Evolutionary conservation across 2,113 vertebrate genomes (phyloP).

Genomic region (Cyrtonyx montezumae): DNA sequence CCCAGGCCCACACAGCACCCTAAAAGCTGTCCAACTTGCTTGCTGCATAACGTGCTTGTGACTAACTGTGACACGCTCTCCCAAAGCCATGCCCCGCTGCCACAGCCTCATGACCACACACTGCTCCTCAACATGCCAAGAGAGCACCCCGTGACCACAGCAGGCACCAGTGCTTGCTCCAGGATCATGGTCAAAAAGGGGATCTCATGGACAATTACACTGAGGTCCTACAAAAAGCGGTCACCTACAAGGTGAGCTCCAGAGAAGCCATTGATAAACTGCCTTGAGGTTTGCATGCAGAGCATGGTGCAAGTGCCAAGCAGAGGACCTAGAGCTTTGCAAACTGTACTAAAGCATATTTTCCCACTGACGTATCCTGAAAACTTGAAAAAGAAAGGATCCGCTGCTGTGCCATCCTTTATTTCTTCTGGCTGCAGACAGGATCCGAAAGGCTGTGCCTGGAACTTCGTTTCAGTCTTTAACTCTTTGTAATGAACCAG

Average conservation of each 20-base stretch:
- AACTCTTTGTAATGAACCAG: neutral
- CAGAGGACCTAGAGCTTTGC: fast-evolving
- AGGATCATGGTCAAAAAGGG: neutral
- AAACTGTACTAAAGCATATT: neutral
- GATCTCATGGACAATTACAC: neutral
- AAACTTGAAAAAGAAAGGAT: neutral
- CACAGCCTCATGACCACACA: neutral
- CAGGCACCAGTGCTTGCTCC: neutral
- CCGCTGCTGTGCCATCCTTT: neutral
- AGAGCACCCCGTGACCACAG: neutral
- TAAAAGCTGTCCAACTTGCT: neutral
- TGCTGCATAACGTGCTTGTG: fast-evolving
- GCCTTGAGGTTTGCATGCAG: neutral
- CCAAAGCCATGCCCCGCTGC: neutral
- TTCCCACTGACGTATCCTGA: neutral
- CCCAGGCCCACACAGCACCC: neutral
- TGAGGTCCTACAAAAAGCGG: neutral
- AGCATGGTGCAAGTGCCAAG: neutral
- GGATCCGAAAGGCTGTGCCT: neutral
- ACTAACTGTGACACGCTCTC: neutral
- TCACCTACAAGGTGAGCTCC: neutral
- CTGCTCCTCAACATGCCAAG: neutral
- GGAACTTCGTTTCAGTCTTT: neutral
- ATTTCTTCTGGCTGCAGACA: constrained; percentile 4
- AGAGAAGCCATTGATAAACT: neutral